Conservation (phyloP, 2,113 vertebrate genomes). For the Pipra filicauda region DNA sequence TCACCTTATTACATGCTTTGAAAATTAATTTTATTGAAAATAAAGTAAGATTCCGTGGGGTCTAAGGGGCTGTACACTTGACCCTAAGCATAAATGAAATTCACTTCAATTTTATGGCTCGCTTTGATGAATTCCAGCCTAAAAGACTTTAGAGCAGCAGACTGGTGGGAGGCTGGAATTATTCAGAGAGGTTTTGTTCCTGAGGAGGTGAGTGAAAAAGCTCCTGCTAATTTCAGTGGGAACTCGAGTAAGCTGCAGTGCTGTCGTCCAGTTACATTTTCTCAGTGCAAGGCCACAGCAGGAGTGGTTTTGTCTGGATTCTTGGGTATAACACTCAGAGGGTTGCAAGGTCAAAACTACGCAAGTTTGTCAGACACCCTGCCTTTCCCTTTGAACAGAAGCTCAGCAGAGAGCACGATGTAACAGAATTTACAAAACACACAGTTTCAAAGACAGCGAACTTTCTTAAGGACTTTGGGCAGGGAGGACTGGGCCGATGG, state of each 20-base stretch:
- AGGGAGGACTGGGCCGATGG: not conserved
- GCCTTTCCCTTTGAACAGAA: not conserved
- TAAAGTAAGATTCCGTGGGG: not conserved
- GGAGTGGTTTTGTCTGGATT: not conserved
- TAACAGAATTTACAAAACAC: not conserved
- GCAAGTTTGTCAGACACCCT: not conserved
- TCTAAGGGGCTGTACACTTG: not conserved
- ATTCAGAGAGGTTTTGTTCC: slow-evolving; percentile 9
- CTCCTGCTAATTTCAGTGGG: not conserved
- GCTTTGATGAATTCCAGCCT: not conserved
- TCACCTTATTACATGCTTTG: not conserved
- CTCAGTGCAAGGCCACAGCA: not conserved
- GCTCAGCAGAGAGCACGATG: not conserved
- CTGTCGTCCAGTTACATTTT: not conserved
- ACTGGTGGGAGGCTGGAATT: slow-evolving; percentile 34
- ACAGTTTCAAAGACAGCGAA: not conserved
- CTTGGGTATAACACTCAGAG: not conserved
- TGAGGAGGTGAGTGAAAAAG: not conserved
- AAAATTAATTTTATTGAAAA: not conserved
- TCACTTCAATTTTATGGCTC: not conserved
- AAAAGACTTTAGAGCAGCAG: slow-evolving; percentile 1
- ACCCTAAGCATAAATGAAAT: not conserved
- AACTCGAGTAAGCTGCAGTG: not conserved
- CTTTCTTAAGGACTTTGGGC: not conserved
- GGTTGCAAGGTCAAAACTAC: not conserved